Evolutionary conservation across 2,888 invertebrate species (phyloP).

Genomic region (Erebia epiphron): DNA sequence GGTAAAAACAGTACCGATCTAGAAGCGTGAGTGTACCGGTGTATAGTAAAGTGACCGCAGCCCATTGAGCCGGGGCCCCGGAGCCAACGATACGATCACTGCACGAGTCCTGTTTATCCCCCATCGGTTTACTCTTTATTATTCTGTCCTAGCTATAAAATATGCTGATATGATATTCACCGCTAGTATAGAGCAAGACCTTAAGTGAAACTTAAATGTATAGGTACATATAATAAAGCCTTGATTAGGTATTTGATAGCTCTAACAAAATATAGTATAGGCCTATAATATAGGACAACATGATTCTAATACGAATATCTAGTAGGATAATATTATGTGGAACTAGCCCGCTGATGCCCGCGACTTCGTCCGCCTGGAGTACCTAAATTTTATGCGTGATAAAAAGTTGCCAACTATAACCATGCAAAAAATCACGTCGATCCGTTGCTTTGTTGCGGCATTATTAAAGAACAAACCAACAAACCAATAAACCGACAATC

Average conservation of each 20-base stretch:
- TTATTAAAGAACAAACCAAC: too few relatives aligned
- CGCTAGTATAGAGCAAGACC: not conserved
- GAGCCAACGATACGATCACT: not conserved
- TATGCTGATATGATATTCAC: conserved; percentile 12
- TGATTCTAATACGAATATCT: too few relatives aligned
- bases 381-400: too few relatives aligned
- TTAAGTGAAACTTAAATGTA: not conserved
- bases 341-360: too few relatives aligned
- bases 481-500: too few relatives aligned
- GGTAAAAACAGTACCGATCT: too few relatives aligned
- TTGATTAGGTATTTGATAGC: not conserved
- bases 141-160: conserved; percentile 6
- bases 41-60: not conserved
- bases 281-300: not conserved
- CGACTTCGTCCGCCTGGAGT: too few relatives aligned
- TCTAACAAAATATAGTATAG: too few relatives aligned
- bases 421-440: too few relatives aligned
- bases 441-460: too few relatives aligned
- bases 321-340: too few relatives aligned
- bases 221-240: not conserved
- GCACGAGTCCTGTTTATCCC: conserved; percentile 15
- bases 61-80: not conserved
- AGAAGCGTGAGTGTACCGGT: not conserved
- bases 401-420: too few relatives aligned
- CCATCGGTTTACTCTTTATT: conserved; percentile 11